phyloP scores from a whole-genome alignment of 2,888 invertebrate species.

The Trichacis sp. region DNA sequence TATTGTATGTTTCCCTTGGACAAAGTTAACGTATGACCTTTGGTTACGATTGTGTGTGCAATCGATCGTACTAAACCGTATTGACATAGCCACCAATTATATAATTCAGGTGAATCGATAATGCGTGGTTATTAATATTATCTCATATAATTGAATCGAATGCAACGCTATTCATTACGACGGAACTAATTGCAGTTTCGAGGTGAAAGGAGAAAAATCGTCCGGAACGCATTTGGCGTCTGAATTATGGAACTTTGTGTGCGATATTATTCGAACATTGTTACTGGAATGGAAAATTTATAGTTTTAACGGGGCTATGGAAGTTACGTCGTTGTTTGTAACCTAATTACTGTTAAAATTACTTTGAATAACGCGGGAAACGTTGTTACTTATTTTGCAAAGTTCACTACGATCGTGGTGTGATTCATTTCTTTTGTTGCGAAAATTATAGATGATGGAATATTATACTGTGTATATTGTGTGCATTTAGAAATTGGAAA shows the following conservation, averaged over 20 bases:
- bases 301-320: not conserved
- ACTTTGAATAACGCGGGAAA: no score
- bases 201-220: not conserved
- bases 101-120: not conserved
- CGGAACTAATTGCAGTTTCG: not conserved
- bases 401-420: no score
- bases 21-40: not conserved
- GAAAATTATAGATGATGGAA: no score
- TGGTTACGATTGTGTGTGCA: not conserved
- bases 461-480: no score
- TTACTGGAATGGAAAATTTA: not conserved
- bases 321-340: no score
- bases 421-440: no score
- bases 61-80: not conserved
- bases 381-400: no score
- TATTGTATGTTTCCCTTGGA: not conserved
- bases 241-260: not conserved
- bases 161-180: not conserved
- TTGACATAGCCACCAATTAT: slow-evolving; percentile 5
- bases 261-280: not conserved
- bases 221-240: not conserved
- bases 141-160: not conserved
- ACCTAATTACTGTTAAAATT: no score
- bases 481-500: no score
- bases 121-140: slow-evolving; percentile 2